These are phyloP conservation scores for Dascyllus trimaculatus DNA, from an alignment of 2,113 vertebrate genomes.

Conservation along the genomic window DNA sequence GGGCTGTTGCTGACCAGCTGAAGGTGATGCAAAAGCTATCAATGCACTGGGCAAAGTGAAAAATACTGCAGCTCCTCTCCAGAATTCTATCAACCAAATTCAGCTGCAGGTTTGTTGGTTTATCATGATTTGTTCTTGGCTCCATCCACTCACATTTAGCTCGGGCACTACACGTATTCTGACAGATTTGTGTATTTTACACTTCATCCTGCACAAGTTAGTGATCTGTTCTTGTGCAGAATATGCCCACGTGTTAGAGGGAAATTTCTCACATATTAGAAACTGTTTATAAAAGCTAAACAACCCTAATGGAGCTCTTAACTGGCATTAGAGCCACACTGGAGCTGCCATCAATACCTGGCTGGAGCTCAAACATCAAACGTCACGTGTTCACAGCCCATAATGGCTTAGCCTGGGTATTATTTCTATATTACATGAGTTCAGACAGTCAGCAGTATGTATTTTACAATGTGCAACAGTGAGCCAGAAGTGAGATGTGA, in stretches of 20 bases:
- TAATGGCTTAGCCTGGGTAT: slow-evolving; percentile 22
- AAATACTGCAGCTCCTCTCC: slow-evolving; percentile 4
- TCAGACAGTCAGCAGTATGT: slow-evolving; percentile 22
- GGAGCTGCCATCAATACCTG: slow-evolving; percentile 40
- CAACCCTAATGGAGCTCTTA: slow-evolving; percentile 20
- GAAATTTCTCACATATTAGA: not conserved
- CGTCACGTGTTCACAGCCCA: slow-evolving; percentile 2
- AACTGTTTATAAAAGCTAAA: slow-evolving; percentile 27
- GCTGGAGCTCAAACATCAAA: slow-evolving; percentile 5
- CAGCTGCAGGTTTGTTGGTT: not conserved
- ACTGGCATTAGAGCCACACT: slow-evolving; percentile 9
- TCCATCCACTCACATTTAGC: too few relatives aligned
- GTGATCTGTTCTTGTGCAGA: not conserved
- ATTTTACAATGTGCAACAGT: slow-evolving; percentile 19
- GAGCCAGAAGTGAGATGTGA: slow-evolving; percentile 11
- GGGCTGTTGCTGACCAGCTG: slow-evolving; percentile 27
- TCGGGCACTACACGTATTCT: not conserved
- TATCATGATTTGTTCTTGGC: not conserved
- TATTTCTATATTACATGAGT: slow-evolving; percentile 21
- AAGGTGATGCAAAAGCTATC: slow-evolving; percentile 14
- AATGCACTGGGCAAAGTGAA: not conserved
- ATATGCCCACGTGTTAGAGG: not conserved
- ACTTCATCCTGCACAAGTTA: not conserved
- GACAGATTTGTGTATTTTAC: not conserved
- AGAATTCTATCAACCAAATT: not conserved